Evolutionary conservation across 2,113 vertebrate species (phyloP).

Genomic region (Vireo altiloquus): DNA sequence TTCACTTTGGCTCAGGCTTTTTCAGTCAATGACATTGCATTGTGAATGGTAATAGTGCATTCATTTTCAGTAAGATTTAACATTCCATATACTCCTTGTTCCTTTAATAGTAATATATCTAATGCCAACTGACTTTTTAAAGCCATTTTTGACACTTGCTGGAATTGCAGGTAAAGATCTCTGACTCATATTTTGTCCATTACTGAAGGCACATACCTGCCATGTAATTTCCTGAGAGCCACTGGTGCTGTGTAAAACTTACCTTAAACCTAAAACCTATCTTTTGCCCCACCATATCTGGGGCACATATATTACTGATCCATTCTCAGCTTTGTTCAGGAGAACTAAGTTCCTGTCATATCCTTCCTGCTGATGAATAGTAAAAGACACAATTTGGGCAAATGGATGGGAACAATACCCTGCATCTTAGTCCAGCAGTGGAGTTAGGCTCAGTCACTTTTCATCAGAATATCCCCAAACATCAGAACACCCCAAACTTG

Average conservation of each 20-base stretch:
- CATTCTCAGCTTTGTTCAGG: background rate
- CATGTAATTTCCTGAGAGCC: background rate
- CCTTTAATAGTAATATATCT: background rate
- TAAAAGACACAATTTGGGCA: background rate
- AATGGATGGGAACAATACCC: background rate
- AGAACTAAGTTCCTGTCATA: background rate
- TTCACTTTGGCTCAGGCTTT: background rate
- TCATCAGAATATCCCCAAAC: background rate
- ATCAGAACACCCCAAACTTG: background rate
- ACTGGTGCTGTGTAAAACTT: background rate
- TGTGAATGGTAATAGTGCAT: background rate
- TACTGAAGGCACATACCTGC: background rate
- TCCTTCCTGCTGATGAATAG: background rate
- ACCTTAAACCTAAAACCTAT: background rate
- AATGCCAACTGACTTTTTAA: background rate
- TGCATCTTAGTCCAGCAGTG: rapidly evolving
- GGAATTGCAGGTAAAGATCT: background rate
- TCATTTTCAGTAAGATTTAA: background rate
- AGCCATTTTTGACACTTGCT: background rate
- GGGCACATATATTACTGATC: background rate
- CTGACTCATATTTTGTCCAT: background rate
- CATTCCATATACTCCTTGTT: background rate
- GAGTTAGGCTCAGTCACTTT: background rate
- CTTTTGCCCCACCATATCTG: background rate
- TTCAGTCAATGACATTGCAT: background rate